phyloP scores from a whole-genome alignment of 2,797 vertebrate genomes.

The Ctenochaetus hawaiiensis region DNA sequence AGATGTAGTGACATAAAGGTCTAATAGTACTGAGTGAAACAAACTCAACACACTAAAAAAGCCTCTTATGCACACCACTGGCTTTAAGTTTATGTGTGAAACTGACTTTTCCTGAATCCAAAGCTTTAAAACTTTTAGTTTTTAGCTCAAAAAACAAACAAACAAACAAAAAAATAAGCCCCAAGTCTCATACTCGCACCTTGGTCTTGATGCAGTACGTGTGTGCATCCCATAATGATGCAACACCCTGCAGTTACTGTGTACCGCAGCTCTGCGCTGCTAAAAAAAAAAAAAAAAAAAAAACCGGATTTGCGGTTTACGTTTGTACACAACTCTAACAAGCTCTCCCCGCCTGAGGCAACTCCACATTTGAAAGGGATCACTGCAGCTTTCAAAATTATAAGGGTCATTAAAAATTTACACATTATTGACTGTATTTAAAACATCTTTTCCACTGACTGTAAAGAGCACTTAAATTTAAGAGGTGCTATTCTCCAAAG shows the following conservation, averaged over 20 bases:
- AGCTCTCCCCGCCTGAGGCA: conserved; percentile 77
- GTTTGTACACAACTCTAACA: conserved; percentile 77
- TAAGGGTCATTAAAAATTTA: conserved; percentile 85
- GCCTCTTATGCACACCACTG: too few relatives aligned
- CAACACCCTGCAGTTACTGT: conserved; percentile 61
- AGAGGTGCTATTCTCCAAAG: conserved; percentile 83
- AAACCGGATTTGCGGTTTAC: conserved; percentile 67
- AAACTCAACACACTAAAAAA: too few relatives aligned
- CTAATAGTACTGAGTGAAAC: too few relatives aligned
- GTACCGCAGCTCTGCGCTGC: conserved; percentile 44
- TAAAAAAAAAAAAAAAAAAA: conserved; percentile 12
- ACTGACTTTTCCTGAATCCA: background rate
- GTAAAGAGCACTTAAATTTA: conserved; percentile 86
- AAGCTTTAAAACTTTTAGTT: conserved; percentile 21
- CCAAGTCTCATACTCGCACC: background rate
- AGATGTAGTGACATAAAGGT: too few relatives aligned
- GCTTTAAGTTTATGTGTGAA: too few relatives aligned
- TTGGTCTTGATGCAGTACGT: conserved; percentile 61
- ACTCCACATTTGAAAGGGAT: conserved; percentile 78
- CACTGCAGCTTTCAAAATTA: conserved; percentile 81
- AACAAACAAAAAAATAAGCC: conserved; percentile 44
- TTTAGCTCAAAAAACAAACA: conserved; percentile 35
- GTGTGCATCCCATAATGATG: conserved; percentile 67
- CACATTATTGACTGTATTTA: conserved; percentile 86
- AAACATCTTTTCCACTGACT: conserved; percentile 85